These are phyloP conservation scores for Autographa gamma DNA, from an alignment of 2,888 invertebrate species.

Conservation along the genomic window DNA sequence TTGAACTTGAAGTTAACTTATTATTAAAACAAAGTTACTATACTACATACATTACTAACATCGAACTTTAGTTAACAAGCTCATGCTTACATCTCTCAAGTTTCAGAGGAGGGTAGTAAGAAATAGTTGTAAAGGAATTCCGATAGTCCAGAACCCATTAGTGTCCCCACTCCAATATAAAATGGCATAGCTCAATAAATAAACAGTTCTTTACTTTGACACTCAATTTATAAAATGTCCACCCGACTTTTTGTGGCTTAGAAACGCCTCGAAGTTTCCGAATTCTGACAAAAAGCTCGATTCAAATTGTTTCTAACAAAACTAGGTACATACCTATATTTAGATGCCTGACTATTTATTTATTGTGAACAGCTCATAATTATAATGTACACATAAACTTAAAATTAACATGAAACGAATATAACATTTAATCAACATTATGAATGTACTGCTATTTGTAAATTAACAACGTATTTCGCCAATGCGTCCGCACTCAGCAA, in stretches of 20 bases:
- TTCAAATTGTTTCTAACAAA: conserved; percentile 20
- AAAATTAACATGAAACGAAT: conserved; percentile 4
- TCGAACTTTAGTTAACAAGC: conserved; percentile 46
- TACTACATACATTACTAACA: conserved; percentile 21
- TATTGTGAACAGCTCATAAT: neutral
- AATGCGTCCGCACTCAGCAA: conserved; percentile 3
- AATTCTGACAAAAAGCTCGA: conserved; percentile 29
- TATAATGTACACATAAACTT: conserved; percentile 1
- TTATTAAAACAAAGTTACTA: conserved; percentile 19
- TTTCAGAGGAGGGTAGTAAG: conserved; percentile 51
- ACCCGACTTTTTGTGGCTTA: conserved; percentile 45
- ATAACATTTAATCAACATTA: conserved; percentile 15
- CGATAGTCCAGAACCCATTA: conserved; percentile 64
- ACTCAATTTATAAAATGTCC: conserved; percentile 62
- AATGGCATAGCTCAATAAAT: conserved; percentile 58
- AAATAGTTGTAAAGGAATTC: conserved; percentile 67
- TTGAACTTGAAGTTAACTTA: too few species aligned
- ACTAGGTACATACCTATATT: neutral
- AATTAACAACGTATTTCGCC: conserved; percentile 30
- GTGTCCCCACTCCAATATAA: conserved; percentile 59
- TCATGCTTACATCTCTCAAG: conserved; percentile 50
- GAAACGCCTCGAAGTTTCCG: conserved; percentile 37
- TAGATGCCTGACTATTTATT: neutral
- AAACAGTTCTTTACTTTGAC: conserved; percentile 61
- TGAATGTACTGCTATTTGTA: conserved; percentile 22